These are phyloP conservation scores for Fissipunctia ypsillon DNA, from an alignment of 2,888 invertebrate species.

Conservation along the genomic window DNA sequence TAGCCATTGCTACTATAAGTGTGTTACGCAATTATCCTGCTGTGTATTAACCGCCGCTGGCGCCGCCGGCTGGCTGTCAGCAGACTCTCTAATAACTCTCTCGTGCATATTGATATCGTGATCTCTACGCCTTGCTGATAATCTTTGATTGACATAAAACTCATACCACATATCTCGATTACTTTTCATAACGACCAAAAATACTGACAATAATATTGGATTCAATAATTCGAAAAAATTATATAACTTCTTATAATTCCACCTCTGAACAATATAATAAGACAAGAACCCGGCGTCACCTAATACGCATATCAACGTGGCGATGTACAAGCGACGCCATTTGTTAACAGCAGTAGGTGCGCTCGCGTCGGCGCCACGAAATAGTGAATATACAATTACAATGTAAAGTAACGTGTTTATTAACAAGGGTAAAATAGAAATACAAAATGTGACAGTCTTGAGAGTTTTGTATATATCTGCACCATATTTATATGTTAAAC, in stretches of 20 bases:
- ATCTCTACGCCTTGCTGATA: neutral
- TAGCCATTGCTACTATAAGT: neutral
- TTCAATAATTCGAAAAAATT: neutral
- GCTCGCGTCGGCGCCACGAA: neutral
- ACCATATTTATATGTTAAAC: too few relatives aligned
- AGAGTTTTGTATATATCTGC: too few relatives aligned
- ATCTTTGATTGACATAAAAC: neutral
- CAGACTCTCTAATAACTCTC: neutral
- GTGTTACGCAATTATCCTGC: neutral
- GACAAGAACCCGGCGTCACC: neutral
- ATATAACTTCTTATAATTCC: neutral
- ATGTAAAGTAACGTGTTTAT: neutral
- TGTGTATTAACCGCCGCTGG: too few relatives aligned
- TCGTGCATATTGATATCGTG: neutral
- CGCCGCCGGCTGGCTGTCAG: neutral
- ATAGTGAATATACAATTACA: neutral
- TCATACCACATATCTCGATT: neutral
- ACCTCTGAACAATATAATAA: neutral
- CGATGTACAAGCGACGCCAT: slow-evolving; percentile 2
- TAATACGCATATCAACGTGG: neutral
- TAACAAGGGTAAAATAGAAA: neutral
- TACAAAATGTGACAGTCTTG: too few relatives aligned
- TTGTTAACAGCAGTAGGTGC: neutral
- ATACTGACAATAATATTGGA: neutral
- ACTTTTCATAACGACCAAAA: neutral